Conservation (phyloP, 2,888 invertebrate genomes). For the Nasonia oneida region DNA sequence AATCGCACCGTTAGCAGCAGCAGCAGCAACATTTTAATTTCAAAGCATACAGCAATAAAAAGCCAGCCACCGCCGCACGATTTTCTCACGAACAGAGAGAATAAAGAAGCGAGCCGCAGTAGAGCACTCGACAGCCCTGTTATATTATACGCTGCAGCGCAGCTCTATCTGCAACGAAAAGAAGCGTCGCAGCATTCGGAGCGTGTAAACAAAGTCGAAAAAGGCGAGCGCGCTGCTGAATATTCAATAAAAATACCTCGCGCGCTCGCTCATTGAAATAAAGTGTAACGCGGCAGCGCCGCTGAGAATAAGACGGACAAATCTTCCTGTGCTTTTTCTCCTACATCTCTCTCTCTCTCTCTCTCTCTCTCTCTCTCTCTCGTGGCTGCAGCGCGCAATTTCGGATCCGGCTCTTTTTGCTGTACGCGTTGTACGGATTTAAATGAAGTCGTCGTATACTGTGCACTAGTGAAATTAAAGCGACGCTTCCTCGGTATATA, state of each 20-base stretch:
- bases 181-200: constrained; percentile 7
- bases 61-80: background rate
- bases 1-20: background rate
- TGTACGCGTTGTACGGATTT: background rate
- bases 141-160: too few relatives aligned
- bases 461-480: background rate
- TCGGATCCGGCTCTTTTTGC: background rate
- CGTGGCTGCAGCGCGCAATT: background rate
- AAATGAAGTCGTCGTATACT: background rate
- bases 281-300: constrained; percentile 24
- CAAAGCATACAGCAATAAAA: background rate
- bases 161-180: background rate
- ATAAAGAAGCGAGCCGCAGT: background rate
- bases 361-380: too few relatives aligned
- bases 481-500: background rate
- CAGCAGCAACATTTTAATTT: background rate
- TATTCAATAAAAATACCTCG: constrained; percentile 57
- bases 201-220: constrained; percentile 44
- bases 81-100: background rate
- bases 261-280: constrained; percentile 35
- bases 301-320: constrained; percentile 13
- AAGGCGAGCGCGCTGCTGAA: constrained; percentile 31
- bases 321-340: constrained; percentile 3
- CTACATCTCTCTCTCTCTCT: background rate
- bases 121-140: background rate